These are phyloP conservation scores for Anthopleura sola DNA, from an alignment of 64 coral and sea anemone species.

Conservation along the genomic window DNA sequence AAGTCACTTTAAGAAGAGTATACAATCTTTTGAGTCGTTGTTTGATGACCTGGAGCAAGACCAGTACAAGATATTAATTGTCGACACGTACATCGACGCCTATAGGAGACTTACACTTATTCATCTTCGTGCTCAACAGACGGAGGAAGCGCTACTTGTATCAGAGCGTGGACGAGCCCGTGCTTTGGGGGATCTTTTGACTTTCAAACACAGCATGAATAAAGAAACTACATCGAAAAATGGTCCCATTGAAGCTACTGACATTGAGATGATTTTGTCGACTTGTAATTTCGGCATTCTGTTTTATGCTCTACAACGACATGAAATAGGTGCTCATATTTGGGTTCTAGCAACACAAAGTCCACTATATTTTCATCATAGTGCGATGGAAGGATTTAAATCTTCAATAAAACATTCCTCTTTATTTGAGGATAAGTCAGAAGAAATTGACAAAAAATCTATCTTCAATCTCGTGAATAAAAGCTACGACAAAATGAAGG, in stretches of 20 bases:
- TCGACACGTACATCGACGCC: neutral
- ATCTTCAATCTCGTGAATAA: neutral
- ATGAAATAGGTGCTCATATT: neutral
- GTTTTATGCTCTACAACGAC: neutral
- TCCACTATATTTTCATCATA: neutral
- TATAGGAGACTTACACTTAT: neutral
- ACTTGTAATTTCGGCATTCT: neutral
- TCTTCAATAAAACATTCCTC: too few relatives aligned
- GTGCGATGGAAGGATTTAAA: neutral
- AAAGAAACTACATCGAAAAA: neutral
- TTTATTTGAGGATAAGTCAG: neutral
- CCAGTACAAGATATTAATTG: neutral
- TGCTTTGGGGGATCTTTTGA: neutral
- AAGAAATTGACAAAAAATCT: neutral
- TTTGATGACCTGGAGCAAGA: conserved; percentile 2
- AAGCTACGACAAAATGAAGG: neutral
- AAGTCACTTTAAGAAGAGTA: neutral
- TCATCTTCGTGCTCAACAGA: neutral
- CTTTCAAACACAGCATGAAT: neutral
- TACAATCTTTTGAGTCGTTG: neutral
- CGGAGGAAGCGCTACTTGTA: neutral
- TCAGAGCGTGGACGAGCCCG: neutral
- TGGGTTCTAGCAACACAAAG: neutral
- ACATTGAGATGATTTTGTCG: neutral
- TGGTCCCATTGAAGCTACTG: neutral